phyloP scores from a whole-genome alignment of 2,113 vertebrate genomes.

The Sinocyclocheilus anshuiensis region DNA sequence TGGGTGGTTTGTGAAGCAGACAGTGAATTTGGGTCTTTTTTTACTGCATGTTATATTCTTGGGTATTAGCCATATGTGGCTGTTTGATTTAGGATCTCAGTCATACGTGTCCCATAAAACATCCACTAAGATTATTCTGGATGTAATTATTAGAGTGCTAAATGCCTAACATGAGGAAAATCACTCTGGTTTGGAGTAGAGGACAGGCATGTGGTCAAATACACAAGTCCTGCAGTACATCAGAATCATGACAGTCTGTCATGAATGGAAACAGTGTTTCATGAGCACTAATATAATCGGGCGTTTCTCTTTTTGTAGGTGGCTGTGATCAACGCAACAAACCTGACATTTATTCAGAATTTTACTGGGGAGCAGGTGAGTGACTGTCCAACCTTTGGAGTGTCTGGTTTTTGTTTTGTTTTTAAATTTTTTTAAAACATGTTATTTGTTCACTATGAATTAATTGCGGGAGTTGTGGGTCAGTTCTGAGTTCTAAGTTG shows the following conservation, averaged over 20 bases:
- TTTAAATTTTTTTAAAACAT: not conserved
- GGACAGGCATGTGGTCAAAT: not conserved
- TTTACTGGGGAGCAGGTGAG: conserved; percentile 96
- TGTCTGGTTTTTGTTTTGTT: not conserved
- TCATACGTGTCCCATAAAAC: conserved; percentile 21
- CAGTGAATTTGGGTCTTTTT: conserved; percentile 5
- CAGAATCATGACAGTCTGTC: conserved; percentile 14
- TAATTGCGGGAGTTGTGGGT: too few species aligned
- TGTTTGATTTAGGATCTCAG: conserved; percentile 39
- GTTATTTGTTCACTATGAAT: not conserved
- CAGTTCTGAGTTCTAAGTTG: too few species aligned
- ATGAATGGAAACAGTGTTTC: not conserved
- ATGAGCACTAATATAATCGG: not conserved
- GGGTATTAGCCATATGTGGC: conserved; percentile 21
- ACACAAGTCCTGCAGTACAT: conserved; percentile 1
- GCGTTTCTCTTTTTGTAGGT: conserved; percentile 71
- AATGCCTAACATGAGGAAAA: conserved; percentile 22
- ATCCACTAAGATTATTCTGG: conserved; percentile 25
- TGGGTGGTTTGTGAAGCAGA: conserved; percentile 26
- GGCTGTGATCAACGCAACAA: conserved; percentile 92
- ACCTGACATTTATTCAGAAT: conserved; percentile 93
- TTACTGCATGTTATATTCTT: not conserved
- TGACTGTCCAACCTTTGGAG: not conserved
- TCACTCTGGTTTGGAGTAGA: not conserved
- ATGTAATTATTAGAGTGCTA: conserved; percentile 26